Conservation (phyloP, 1,140 invertebrate genomes). For the Sycophaga agraensis region DNA sequence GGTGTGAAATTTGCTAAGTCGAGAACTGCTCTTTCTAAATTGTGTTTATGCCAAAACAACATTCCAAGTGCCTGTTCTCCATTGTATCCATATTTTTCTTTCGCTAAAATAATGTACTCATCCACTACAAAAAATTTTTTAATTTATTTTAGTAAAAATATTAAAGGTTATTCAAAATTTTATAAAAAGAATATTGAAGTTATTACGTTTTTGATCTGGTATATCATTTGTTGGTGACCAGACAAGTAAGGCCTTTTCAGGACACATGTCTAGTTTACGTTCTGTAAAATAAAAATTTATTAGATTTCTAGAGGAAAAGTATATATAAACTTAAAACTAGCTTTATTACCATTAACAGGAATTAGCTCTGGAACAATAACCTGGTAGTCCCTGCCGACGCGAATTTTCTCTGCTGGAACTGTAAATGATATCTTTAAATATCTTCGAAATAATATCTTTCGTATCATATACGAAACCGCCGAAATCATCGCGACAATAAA, state of each 20-base stretch:
- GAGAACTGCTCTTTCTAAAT: conserved; percentile 85
- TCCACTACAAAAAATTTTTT: conserved; percentile 72
- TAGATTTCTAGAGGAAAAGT: background rate
- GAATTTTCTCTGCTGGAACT: conserved; percentile 86
- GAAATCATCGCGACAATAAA: too few species aligned
- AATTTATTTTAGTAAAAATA: background rate
- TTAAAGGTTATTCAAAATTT: conserved; percentile 18
- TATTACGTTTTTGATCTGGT: conserved; percentile 82
- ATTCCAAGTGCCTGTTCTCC: conserved; percentile 96
- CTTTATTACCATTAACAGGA: conserved; percentile 60
- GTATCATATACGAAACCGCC: too few species aligned
- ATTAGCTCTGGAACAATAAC: conserved; percentile 81
- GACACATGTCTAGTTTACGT: conserved; percentile 48
- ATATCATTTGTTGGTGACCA: conserved; percentile 92
- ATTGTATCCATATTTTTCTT: conserved; percentile 97
- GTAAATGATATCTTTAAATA: conserved; percentile 22
- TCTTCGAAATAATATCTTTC: background rate
- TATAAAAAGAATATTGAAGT: conserved; percentile 1
- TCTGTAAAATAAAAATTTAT: conserved; percentile 39
- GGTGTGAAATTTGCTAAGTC: conserved; percentile 97
- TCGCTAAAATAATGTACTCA: conserved; percentile 91
- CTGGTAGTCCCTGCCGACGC: conserved; percentile 92
- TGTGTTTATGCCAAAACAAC: conserved; percentile 98
- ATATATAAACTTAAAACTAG: background rate
- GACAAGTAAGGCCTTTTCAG: conserved; percentile 87